Percentiles rank a stretch among this genome's conserved stretches.
These are phyloP conservation scores for Adelognathus sp. DNA, from an alignment of 2,888 invertebrate species.

Conservation along the genomic window DNA sequence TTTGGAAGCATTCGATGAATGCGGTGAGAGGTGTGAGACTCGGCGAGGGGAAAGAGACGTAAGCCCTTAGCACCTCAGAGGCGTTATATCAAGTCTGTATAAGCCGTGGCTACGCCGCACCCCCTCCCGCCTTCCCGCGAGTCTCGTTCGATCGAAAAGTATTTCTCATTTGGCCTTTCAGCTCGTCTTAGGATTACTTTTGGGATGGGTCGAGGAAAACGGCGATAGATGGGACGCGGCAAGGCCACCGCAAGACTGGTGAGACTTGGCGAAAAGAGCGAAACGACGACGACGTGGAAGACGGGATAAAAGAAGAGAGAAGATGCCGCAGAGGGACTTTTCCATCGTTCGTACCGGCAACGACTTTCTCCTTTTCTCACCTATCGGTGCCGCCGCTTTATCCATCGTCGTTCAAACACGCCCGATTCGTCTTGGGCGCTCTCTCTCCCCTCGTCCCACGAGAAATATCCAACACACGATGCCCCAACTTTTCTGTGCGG, in stretches of 20 bases:
- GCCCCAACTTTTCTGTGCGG: conserved; percentile 27
- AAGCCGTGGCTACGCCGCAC: conserved; percentile 58
- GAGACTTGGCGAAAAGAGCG: conserved; percentile 49
- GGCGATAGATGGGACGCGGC: conserved; percentile 55
- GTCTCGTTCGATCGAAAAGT: conserved; percentile 74
- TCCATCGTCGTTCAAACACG: conserved; percentile 53
- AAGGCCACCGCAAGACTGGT: conserved; percentile 54
- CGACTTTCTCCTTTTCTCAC: conserved; percentile 38
- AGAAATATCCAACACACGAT: conserved; percentile 44
- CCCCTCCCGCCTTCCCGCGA: conserved; percentile 43
- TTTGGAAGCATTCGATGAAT: conserved; percentile 58
- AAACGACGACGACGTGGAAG: conserved; percentile 57
- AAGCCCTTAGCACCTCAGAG: conserved; percentile 44
- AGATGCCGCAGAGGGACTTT: conserved; percentile 30
- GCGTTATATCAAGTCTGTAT: conserved; percentile 72
- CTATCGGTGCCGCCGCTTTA: conserved; percentile 54
- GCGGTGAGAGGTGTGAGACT: conserved; percentile 26
- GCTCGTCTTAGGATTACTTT: conserved; percentile 74
- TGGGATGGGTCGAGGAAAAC: conserved; percentile 18
- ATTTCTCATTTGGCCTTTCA: conserved; percentile 79
- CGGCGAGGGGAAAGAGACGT: conserved; percentile 39
- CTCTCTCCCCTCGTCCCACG: conserved; percentile 55
- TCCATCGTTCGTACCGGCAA: conserved; percentile 28
- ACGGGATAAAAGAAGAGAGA: conserved; percentile 7
- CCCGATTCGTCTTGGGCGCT: conserved; percentile 41